Percentiles rank a stretch among this genome's conserved stretches.
phyloP scores from a whole-genome alignment of 2,113 vertebrate species.

The Kryptolebias marmoratus region DNA sequence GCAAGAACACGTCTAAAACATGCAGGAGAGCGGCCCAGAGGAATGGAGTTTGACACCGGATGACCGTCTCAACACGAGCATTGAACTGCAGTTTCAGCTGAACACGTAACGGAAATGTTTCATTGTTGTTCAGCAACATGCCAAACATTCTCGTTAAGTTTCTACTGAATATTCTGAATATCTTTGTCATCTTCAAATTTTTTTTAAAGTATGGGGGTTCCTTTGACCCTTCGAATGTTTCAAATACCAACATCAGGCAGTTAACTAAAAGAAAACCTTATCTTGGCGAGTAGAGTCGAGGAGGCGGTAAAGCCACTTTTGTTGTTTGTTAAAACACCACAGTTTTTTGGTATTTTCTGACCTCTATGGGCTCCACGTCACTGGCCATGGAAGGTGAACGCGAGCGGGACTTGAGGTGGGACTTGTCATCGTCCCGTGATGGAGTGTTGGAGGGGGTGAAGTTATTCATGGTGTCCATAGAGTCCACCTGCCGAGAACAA shows the following conservation, averaged over 20 bases:
- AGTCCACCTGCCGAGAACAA: constrained; percentile 84
- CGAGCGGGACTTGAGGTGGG: constrained; percentile 86
- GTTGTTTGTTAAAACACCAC: neutral
- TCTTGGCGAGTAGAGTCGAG: too few relatives aligned
- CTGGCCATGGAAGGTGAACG: constrained; percentile 91
- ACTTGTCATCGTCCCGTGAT: constrained; percentile 88
- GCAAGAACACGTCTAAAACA: too few relatives aligned
- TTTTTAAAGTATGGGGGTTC: neutral
- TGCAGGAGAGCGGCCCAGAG: too few relatives aligned
- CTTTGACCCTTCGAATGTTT: neutral
- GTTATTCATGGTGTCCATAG: constrained; percentile 90
- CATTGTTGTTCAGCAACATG: neutral
- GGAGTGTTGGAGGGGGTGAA: constrained; percentile 91
- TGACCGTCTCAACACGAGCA: neutral
- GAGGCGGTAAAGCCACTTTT: neutral
- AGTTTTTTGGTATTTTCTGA: constrained; percentile 47
- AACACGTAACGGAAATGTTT: neutral
- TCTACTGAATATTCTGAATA: neutral
- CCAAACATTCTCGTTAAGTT: constrained; percentile 4
- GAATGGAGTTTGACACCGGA: too few relatives aligned
- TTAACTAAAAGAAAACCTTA: neutral
- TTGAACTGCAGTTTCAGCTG: constrained; percentile 3
- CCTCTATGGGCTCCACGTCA: constrained; percentile 92
- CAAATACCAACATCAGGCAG: neutral
- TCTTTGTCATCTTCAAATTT: neutral